Conservation (phyloP, 2,113 vertebrate genomes). For the Empidonax alnorum region DNA sequence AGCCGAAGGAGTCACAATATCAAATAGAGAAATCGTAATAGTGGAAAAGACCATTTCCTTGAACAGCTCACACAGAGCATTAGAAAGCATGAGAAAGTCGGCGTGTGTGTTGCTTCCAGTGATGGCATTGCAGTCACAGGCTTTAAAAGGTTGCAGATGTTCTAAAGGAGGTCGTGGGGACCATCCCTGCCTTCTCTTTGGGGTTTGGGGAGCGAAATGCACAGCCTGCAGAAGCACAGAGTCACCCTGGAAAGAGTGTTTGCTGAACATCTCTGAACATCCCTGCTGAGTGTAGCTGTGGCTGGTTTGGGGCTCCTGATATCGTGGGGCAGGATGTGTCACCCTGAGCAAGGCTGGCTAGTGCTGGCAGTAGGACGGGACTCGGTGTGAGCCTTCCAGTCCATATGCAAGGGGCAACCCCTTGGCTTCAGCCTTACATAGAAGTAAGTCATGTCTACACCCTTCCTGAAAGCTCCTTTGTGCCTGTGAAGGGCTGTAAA, state of each 20-base stretch:
- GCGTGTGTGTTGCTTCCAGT: neutral
- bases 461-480: neutral
- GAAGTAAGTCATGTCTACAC: neutral
- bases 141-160: neutral
- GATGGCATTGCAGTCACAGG: neutral
- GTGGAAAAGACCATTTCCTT: slow-evolving; percentile 11
- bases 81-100: neutral
- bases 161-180: neutral
- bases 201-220: neutral
- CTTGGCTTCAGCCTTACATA: neutral
- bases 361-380: accelerated
- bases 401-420: accelerated
- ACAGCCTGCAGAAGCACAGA: neutral
- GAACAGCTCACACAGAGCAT: neutral
- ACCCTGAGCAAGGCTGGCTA: neutral
- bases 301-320: neutral
- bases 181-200: neutral
- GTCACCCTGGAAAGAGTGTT: neutral
- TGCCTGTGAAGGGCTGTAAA: neutral
- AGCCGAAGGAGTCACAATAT: neutral
- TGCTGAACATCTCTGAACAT: neutral
- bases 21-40: slow-evolving; percentile 2
- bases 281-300: neutral
- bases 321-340: neutral
- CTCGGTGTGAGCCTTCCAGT: neutral